Evolutionary conservation across 2,113 vertebrate genomes (phyloP).

Genomic region (Grammatotria lemairii): DNA sequence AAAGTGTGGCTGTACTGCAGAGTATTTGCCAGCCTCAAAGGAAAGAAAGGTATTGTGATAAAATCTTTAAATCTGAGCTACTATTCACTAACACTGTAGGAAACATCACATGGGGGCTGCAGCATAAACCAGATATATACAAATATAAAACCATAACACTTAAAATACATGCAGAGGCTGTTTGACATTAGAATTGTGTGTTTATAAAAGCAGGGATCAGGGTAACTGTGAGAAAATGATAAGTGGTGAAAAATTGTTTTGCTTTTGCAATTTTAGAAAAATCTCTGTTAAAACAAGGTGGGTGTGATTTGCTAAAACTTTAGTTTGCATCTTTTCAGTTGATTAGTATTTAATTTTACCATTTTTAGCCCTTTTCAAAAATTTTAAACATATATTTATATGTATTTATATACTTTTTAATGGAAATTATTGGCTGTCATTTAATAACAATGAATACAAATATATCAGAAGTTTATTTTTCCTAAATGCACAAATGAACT

Average conservation of each 20-base stretch:
- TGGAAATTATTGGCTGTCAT: background rate
- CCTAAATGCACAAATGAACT: background rate
- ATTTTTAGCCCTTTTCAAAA: background rate
- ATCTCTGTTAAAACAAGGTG: background rate
- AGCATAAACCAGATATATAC: background rate
- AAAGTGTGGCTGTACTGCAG: background rate
- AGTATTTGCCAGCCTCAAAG: background rate
- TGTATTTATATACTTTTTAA: fast-evolving
- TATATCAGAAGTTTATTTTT: background rate
- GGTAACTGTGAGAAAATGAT: background rate
- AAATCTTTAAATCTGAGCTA: background rate
- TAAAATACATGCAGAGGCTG: background rate
- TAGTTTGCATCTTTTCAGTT: background rate
- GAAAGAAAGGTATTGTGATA: background rate
- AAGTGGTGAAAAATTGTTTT: background rate
- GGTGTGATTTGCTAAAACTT: background rate
- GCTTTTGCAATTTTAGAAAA: background rate
- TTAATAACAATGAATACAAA: background rate
- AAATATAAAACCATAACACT: background rate
- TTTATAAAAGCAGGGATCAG: background rate
- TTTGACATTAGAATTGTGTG: fast-evolving
- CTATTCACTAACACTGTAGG: background rate
- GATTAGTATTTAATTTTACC: background rate
- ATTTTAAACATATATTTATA: fast-evolving
- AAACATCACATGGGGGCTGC: background rate